Conservation (phyloP, 2,797 vertebrate genomes). For the Anniella stebbinsi region DNA sequence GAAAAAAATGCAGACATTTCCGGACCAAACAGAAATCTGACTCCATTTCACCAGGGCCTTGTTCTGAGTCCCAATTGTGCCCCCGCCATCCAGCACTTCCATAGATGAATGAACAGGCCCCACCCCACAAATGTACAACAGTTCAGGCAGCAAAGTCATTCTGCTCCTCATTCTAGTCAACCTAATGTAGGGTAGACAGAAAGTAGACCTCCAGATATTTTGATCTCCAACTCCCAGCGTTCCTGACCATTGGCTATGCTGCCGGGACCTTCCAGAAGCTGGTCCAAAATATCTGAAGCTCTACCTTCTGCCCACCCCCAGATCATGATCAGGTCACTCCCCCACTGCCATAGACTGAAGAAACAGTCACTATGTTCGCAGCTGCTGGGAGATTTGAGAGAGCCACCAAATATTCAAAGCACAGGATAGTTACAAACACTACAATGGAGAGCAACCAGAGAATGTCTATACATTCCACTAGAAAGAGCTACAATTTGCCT, state of each 20-base stretch:
- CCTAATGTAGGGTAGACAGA: too few relatives aligned
- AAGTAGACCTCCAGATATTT: too few relatives aligned
- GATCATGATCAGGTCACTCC: background rate
- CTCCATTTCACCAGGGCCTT: background rate
- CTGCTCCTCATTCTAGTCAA: background rate
- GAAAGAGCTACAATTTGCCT: background rate
- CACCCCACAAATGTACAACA: background rate
- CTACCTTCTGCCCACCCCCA: too few relatives aligned
- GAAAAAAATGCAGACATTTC: conserved; percentile 59
- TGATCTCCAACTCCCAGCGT: too few relatives aligned
- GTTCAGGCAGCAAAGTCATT: background rate
- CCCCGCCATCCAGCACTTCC: background rate
- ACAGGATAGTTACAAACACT: background rate
- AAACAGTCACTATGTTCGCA: background rate
- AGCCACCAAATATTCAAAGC: background rate
- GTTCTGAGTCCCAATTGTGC: background rate
- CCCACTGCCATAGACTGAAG: too few relatives aligned
- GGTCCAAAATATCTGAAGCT: too few relatives aligned
- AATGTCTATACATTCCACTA: background rate
- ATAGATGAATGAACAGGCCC: background rate
- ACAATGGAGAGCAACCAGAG: background rate
- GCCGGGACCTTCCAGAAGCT: too few relatives aligned
- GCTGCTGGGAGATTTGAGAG: background rate
- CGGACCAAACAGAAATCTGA: conserved; percentile 48
- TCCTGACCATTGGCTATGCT: too few relatives aligned